phyloP scores from a whole-genome alignment of 2,113 vertebrate species.

The Podilymbus podiceps region DNA sequence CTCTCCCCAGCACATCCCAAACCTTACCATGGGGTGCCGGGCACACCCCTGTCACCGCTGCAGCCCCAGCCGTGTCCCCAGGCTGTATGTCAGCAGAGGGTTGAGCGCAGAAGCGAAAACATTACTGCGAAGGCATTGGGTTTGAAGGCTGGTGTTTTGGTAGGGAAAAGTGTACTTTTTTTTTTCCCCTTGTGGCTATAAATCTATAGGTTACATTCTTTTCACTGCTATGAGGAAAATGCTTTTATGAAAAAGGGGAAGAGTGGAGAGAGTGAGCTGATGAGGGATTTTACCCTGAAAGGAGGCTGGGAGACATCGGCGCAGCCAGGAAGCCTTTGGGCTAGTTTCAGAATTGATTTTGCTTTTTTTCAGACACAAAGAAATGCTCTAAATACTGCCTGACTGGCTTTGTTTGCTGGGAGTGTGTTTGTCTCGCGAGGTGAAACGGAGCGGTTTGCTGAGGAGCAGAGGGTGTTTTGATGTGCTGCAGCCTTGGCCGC shows the following conservation, averaged over 20 bases:
- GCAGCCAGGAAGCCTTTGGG: neutral
- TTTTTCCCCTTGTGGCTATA: neutral
- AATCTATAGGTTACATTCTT: neutral
- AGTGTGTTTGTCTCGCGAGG: accelerated
- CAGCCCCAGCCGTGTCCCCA: accelerated
- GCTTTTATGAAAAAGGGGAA: neutral
- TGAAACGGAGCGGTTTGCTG: accelerated
- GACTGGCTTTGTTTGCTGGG: neutral
- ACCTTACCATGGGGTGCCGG: neutral
- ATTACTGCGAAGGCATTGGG: neutral
- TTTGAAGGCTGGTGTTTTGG: neutral
- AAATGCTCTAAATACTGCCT: neutral
- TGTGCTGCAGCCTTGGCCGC: neutral
- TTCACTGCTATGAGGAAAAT: neutral
- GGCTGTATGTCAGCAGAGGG: neutral
- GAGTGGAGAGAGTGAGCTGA: neutral
- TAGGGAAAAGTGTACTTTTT: neutral
- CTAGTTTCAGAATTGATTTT: neutral
- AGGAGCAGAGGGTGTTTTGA: neutral
- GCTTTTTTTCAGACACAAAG: neutral
- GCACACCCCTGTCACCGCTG: neutral
- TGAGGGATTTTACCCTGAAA: neutral
- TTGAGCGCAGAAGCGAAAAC: neutral
- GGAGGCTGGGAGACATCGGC: neutral
- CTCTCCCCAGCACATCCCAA: neutral